A percentile compares a stretch with the other conserved stretches of the same genome.
Evolutionary conservation across 2,797 vertebrate genomes (phyloP).

Genomic region (Pangasius macronema): DNA sequence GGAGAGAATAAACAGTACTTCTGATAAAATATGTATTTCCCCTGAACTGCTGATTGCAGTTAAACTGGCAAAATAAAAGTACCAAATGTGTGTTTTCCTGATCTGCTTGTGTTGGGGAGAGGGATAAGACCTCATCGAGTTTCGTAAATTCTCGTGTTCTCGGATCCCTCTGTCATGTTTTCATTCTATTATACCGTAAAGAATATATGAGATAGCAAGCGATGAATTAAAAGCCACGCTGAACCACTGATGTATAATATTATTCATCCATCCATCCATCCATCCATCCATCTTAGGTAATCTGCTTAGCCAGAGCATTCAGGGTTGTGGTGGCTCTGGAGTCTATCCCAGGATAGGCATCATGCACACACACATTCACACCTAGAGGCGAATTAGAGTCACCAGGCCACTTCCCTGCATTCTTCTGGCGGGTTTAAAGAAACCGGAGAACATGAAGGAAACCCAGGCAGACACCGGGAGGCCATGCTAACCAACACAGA

Average conservation of each 20-base stretch:
- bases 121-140: too few relatives aligned
- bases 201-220: neutral
- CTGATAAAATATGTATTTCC: too few relatives aligned
- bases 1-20: neutral
- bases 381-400: too few relatives aligned
- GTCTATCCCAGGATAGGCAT: neutral
- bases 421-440: neutral
- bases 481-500: neutral
- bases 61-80: neutral
- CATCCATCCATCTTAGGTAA: neutral
- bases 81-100: neutral
- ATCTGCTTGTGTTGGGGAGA: too few relatives aligned
- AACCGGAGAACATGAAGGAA: neutral
- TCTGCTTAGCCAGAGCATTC: neutral
- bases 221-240: neutral
- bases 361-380: neutral
- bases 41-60: neutral
- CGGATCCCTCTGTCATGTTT: too few relatives aligned
- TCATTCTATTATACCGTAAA: neutral
- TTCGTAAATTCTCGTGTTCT: too few relatives aligned
- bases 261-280: neutral
- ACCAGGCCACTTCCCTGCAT: neutral
- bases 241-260: neutral
- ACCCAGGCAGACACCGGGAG: neutral
- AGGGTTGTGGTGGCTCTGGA: neutral